Percentiles rank a stretch among this genome's conserved stretches.
phyloP scores from a whole-genome alignment of 2,888 invertebrate species.

The Polylopha cassiicola region DNA sequence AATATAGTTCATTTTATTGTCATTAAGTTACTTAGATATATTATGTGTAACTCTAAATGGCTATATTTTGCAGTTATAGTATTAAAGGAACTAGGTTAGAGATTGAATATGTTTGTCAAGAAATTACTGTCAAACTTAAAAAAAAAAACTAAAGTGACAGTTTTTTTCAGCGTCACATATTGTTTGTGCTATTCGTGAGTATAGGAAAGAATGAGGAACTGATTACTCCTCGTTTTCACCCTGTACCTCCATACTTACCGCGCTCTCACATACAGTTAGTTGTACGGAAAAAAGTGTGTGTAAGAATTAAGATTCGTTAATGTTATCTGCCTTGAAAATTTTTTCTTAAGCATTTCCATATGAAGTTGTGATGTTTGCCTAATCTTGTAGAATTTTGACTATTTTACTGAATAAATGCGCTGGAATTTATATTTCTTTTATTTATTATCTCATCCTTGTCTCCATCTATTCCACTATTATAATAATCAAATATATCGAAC shows the following conservation, averaged over 20 bases:
- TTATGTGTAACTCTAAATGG: no score
- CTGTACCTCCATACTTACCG: constrained; percentile 3
- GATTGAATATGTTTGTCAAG: no score
- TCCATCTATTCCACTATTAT: background rate
- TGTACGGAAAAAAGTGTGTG: constrained; percentile 54
- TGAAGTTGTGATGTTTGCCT: constrained; percentile 76
- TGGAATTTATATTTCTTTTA: constrained; percentile 53
- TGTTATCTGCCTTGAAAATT: constrained; percentile 65
- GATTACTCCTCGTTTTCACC: background rate
- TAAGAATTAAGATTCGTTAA: constrained; percentile 55
- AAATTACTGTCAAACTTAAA: no score
- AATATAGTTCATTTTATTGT: no score
- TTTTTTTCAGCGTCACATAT: no score
- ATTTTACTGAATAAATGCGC: constrained; percentile 75
- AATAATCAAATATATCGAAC: no score
- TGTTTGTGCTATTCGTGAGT: no score
- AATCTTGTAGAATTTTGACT: constrained; percentile 76
- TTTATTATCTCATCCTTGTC: constrained; percentile 40
- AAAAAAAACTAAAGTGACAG: no score
- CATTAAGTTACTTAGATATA: no score
- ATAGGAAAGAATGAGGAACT: no score
- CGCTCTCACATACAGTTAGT: constrained; percentile 25
- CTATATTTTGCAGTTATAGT: no score
- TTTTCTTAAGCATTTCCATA: constrained; percentile 69
- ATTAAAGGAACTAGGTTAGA: no score